Conservation (phyloP, 2,113 vertebrate species). For the Brachyhypopomus gauderio region DNA sequence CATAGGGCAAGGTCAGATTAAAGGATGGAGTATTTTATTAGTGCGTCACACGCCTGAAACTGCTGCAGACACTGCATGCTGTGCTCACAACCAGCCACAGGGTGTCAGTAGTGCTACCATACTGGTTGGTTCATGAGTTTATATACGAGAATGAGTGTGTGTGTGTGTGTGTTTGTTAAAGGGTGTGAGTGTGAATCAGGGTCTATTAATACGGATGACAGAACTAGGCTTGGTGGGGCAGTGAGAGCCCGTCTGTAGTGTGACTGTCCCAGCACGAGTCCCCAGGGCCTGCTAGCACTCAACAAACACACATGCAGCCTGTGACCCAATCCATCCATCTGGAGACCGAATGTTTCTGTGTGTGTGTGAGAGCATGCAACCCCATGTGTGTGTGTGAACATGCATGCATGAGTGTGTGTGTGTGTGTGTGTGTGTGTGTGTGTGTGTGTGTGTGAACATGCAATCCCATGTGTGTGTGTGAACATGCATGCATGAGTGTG, state of each 20-base stretch:
- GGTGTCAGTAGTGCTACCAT: constrained; percentile 58
- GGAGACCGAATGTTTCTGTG: constrained; percentile 3
- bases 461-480: constrained; percentile 3
- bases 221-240: constrained; percentile 34
- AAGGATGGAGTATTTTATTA: background rate
- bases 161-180: constrained; percentile 37
- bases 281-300: constrained; percentile 21
- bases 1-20: background rate
- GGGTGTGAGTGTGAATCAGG: constrained; percentile 44
- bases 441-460: background rate
- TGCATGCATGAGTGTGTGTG: constrained; percentile 23
- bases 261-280: constrained; percentile 43
- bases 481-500: constrained; percentile 50
- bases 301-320: constrained; percentile 25
- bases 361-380: background rate
- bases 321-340: constrained; percentile 37
- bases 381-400: constrained; percentile 41
- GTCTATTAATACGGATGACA: constrained; percentile 51
- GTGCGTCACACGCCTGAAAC: constrained; percentile 11
- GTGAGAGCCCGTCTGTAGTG: constrained; percentile 48
- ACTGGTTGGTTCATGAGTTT: constrained; percentile 9
- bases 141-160: constrained; percentile 22
- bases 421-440: background rate
- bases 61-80: constrained; percentile 30
- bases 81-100: constrained; percentile 54